Evolutionary conservation across 2,888 invertebrate species (phyloP), one percentile per base, ranked within the genome.

Genomic region (Podabrus alpinus): DNA sequence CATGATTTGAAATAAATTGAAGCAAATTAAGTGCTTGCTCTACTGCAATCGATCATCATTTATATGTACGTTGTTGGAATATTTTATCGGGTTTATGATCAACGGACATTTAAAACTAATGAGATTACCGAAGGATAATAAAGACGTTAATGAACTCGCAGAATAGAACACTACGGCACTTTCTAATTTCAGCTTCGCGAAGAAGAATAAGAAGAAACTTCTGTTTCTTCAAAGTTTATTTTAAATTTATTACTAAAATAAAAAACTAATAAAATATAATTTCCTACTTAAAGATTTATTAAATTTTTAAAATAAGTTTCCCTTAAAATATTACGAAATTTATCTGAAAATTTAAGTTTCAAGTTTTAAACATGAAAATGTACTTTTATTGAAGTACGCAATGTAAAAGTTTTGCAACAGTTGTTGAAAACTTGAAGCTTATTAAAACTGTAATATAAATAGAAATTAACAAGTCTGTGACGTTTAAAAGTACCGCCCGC

Each of bases 31-130:
- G 62, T 64, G 62, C 21, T 64, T n/a, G 21, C 17, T 21, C n/a
- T 3, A 45, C 45, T 45, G 17, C 17, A 21, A 64, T 64, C 62
- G 62, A 64, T 19, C 62, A 71, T 71, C 59, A 59, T 59, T 59
- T 66, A 66, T 66, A 59, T 71, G 64, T 64, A 60, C 71, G 59
- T 60, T 60, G 60, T 21, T 60, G 71, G 15, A 66, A 71, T 71
- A 71, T 71, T 71, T 71, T 59, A 66, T 59, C 59, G 24, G 15
- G 24, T 71, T 71, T 66, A 71, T 71, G 71, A 15, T 25, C 71
- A 67, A 67, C 66, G 59, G 15, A 60, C n/a, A 71, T 71, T 71
- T 29, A 59, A 25, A 13, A 25, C 17, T 15, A 45, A 59, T 59
- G 19, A 71, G 67, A 71, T 71, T 71, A 25, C 15, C 59, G 71